Conservation (phyloP, 2,888 invertebrate genomes). For the Cephus pulcher region DNA sequence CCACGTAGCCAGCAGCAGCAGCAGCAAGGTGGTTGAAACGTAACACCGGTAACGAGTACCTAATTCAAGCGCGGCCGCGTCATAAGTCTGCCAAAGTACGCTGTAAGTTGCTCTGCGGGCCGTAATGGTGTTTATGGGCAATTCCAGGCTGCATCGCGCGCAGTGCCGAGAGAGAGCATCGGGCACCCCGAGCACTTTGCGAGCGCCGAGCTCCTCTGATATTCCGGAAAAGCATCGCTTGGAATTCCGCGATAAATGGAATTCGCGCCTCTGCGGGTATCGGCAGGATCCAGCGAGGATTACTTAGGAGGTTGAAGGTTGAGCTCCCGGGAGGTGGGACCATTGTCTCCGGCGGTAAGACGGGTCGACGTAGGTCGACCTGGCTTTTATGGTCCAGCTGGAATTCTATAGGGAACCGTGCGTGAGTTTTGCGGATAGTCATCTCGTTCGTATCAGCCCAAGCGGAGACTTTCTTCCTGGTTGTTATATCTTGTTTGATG, state of each 20-base stretch:
- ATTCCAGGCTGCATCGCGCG: constrained; percentile 35
- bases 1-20: not conserved
- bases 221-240: constrained; percentile 42
- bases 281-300: not conserved
- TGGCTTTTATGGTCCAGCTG: not conserved
- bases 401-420: not conserved
- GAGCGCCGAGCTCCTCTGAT: constrained; percentile 12
- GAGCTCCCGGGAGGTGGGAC: not conserved
- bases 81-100: constrained; percentile 60
- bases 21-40: constrained; percentile 44
- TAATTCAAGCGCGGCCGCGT: constrained; percentile 57
- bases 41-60: constrained; percentile 61
- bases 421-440: not conserved
- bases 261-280: constrained; percentile 12
- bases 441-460: not conserved
- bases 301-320: not conserved
- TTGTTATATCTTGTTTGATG: not conserved
- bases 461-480: not conserved
- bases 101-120: constrained; percentile 55
- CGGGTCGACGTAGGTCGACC: not conserved
- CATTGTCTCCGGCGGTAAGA: not conserved
- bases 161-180: not conserved
- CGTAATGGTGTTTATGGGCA: constrained; percentile 62
- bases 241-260: constrained; percentile 51
- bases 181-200: constrained; percentile 2